Base-by-base conservation (phyloP, 2,113 vertebrate species). In the Nibea coibor region DNA sequence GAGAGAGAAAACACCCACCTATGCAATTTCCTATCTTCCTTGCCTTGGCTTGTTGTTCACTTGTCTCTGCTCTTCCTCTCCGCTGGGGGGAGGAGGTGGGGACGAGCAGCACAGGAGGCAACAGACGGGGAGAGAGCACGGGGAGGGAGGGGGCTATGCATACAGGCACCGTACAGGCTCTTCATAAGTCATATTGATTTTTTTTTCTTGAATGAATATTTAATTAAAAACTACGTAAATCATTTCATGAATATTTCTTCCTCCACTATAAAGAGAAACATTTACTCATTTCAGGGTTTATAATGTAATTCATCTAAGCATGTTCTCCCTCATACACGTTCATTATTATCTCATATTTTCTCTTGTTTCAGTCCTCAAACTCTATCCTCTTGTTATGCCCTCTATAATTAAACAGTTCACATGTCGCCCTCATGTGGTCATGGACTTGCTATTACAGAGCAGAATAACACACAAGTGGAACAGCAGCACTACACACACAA, bases 1-100 rank as follows among this genome's bases (percentile, higher is more conserved):
- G 19, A 26, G 58, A 75, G 77, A 90, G 77, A 90, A 88, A 89
- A 91, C 89, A 93, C 91, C 90, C 89, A 93, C 93, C 93, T 88
- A n/a, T 86, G 81, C 67, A 54, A 43, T 64, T 76, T 82, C 72
- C 87, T 68, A 4, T 76, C 81, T 45, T 61, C 81, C 54, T 53
- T 17, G 63, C 43, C 73, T 76, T 7, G 81, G 86, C 78, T 89
- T 91, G 91, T 88, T 89, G 90, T 91, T 92, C 91, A 85, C 91
- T 89, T 85, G 89, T 79, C 88, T 85, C 72, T 72, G 83, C 83
- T 54, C 31, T 90, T 91, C 89, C 88, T 92, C 91, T 88, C 78
- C 84, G 88, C 87, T 90, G 86, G 90, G 78, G 87, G 82, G 64
- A 70, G 11, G 68, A 42, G 82, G 64, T 2, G 75, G 87, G 53